Base-by-base conservation (phyloP, 2,797 vertebrate species). In the Sebastes taczanowskii region DNA sequence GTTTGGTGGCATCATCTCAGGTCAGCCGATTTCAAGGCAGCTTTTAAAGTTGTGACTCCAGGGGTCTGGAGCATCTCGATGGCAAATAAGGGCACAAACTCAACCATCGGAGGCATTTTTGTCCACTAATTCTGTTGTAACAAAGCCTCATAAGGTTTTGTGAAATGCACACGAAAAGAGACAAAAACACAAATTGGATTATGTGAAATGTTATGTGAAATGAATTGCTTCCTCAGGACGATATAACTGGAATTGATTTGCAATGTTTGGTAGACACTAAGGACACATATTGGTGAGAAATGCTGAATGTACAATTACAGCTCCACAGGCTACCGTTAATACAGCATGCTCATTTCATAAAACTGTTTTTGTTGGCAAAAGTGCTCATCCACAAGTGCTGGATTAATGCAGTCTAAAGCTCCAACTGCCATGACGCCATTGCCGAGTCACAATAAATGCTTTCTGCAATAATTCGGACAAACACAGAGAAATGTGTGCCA, bases 11-110 rank as follows among this genome's bases (percentile, higher is more conserved):
- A 77, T 61, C 62, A 68, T 79, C 58, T 67, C 29, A 72, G 77
- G 68, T 73, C 82, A 76, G 59, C 67, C 71, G 58, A 78, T 77
- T 75, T 72, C 66, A 71, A 81, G 63, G 22, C 77, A 78, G 71
- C 78, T 63, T 82, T 78, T 42, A 75, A 62, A 75, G 67, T 32
- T 49, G 49, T 70, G 16, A 62, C 70, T 55, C 30, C 34, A 10
- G 61, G 56, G 60, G 7, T 61, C 69, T 1, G 2, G 11, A 58
- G 23, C 46, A 35, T 23, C 20, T n/a, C 27, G 2, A 34, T 20
- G 20, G 62, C 29, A 27, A 27, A 53, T 61, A 52, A 53, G 16
- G 59, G 59, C 46, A 52, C 25, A 63, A 58, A 81, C 10, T 49
- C 52, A 56, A 42, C 55, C 46, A 38, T 29, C 18, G 10, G 14